These are phyloP conservation scores for Rhabditoides inermis DNA, from an alignment of 2,888 invertebrate species.

Conservation along the genomic window DNA sequence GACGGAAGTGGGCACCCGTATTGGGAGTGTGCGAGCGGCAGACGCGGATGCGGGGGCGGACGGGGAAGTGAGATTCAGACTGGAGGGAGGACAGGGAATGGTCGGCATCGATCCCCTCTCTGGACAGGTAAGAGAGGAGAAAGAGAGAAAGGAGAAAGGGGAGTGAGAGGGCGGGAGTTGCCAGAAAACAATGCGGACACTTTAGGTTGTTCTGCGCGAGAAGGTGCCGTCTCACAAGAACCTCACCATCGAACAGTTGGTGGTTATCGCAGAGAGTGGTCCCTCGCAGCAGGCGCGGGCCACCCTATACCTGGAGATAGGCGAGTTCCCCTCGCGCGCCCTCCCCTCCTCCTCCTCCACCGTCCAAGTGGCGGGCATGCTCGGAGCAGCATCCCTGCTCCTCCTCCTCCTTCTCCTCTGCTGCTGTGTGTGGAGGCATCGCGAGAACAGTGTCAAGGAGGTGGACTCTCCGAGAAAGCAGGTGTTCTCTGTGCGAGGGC, in stretches of 20 bases:
- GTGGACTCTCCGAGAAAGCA: conserved; percentile 13
- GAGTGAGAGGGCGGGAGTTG: not conserved
- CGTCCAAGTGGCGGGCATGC: too few relatives aligned
- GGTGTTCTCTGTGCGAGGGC: too few relatives aligned
- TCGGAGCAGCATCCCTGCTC: conserved; percentile 65
- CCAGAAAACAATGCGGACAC: not conserved
- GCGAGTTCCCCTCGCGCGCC: conserved; percentile 66
- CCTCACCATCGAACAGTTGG: conserved; percentile 30
- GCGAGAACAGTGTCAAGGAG: conserved; percentile 10
- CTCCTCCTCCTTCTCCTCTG: conserved; percentile 63
- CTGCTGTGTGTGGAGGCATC: conserved; percentile 50
- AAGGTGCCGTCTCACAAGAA: conserved; percentile 16
- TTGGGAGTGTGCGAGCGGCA: conserved; percentile 62
- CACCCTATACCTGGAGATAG: conserved; percentile 33
- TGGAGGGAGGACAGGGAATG: conserved; percentile 11
- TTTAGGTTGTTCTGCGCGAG: conserved; percentile 20
- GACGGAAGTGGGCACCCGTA: conserved; percentile 61
- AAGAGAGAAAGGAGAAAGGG: not conserved
- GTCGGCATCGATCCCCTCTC: conserved; percentile 25
- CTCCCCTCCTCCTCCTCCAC: conserved; percentile 59
- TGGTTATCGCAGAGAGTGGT: conserved; percentile 33
- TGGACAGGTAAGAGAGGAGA: conserved; percentile 22
- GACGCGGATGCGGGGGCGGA: conserved; percentile 29
- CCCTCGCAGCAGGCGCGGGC: conserved; percentile 19
- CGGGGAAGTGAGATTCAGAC: conserved; percentile 18